Evolutionary conservation across 2,113 vertebrate species (phyloP).

Genomic region (Procavia capensis): DNA sequence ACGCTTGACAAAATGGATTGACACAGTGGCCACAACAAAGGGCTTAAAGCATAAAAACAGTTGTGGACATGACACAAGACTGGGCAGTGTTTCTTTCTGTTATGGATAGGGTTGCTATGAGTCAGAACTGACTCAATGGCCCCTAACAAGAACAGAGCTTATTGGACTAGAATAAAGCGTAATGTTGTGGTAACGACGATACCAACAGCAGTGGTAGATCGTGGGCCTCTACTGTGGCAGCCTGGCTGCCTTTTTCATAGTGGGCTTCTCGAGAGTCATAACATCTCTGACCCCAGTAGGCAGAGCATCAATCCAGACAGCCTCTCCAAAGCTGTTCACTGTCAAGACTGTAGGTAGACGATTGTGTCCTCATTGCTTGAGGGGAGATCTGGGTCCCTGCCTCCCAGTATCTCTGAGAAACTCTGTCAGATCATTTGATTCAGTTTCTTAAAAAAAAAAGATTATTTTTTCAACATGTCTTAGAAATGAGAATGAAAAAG

Average conservation of each 20-base stretch:
- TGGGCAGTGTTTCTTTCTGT: too few species aligned
- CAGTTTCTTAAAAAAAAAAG: not conserved
- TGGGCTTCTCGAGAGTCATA: not conserved
- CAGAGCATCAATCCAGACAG: not conserved
- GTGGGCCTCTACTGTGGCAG: too few species aligned
- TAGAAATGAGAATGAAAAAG: not conserved
- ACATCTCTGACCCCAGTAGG: not conserved
- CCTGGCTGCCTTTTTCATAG: not conserved
- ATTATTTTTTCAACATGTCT: not conserved
- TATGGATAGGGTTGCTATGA: too few species aligned
- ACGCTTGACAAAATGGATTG: too few species aligned
- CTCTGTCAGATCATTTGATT: not conserved
- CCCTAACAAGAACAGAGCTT: too few species aligned
- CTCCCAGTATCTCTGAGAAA: not conserved
- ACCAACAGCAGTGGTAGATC: not conserved
- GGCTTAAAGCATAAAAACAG: too few species aligned
- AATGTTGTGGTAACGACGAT: not conserved
- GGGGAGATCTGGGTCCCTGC: not conserved
- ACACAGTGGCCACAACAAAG: too few species aligned
- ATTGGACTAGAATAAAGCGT: not conserved
- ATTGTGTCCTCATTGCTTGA: not conserved
- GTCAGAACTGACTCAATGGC: too few species aligned
- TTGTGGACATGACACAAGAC: too few species aligned
- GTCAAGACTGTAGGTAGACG: not conserved
- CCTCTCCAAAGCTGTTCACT: not conserved